Conservation (phyloP, 2,888 invertebrate species). For the Pyrochroa serraticornis region DNA sequence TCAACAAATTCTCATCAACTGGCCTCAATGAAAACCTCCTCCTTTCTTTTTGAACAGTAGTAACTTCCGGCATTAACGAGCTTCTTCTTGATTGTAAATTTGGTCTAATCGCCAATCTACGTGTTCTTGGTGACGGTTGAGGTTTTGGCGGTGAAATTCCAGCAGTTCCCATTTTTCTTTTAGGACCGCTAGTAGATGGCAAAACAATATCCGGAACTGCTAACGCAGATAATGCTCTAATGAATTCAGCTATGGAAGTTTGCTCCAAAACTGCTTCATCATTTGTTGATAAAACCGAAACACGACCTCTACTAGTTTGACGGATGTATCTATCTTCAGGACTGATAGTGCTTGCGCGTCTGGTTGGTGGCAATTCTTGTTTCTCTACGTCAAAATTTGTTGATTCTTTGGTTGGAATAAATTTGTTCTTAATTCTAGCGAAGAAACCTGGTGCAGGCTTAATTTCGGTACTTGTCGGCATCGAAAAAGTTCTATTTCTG, state of each 20-base stretch:
- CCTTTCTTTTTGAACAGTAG: constrained; percentile 27
- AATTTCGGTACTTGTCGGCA: constrained; percentile 31
- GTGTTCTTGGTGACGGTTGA: constrained; percentile 8
- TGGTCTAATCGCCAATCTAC: constrained; percentile 37
- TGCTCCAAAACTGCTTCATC: constrained; percentile 75
- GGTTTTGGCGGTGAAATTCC: constrained; percentile 45
- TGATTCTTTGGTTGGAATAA: constrained; percentile 31
- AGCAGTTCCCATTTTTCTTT: constrained; percentile 64
- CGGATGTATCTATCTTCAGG: constrained; percentile 38
- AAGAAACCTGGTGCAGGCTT: constrained; percentile 39
- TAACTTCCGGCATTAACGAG: constrained; percentile 39
- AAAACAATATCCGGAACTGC: constrained; percentile 44
- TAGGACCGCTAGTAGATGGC: constrained; percentile 46
- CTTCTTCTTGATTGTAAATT: constrained; percentile 38
- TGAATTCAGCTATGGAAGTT: constrained; percentile 81
- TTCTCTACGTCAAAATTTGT: constrained; percentile 46
- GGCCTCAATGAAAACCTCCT: constrained; percentile 46
- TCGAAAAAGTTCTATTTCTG: constrained; percentile 36
- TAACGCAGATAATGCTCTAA: constrained; percentile 77
- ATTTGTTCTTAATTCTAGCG: constrained; percentile 35
- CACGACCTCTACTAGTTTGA: constrained; percentile 42
- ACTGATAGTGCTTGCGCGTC: constrained; percentile 53
- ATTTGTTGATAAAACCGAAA: constrained; percentile 38
- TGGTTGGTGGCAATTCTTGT: constrained; percentile 33
- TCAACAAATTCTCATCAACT: constrained; percentile 41